Conservation (phyloP, 1,140 invertebrate species). For the Teleopsis dalmanni region DNA sequence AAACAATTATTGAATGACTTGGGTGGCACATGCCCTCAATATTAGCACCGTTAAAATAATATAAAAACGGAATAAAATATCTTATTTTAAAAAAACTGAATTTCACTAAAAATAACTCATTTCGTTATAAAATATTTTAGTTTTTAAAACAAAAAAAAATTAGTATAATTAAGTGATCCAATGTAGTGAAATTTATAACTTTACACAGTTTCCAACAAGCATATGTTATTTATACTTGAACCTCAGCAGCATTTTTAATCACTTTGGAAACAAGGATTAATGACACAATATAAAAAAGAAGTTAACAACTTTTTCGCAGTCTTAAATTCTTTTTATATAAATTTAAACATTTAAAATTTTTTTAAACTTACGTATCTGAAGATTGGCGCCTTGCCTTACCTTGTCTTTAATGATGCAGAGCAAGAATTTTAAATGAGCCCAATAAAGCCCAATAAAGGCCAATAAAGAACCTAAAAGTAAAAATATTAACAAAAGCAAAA, state of each 20-base stretch:
- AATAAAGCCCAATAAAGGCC: constrained; percentile 13
- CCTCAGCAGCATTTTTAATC: too few species aligned
- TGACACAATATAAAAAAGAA: constrained; percentile 10
- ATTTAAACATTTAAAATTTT: constrained; percentile 2
- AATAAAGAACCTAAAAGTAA: not conserved
- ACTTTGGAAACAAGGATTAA: constrained; percentile 12
- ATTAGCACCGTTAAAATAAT: constrained; percentile 1
- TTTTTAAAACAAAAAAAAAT: too few species aligned
- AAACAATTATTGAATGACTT: not conserved
- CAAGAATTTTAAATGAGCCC: constrained; percentile 16
- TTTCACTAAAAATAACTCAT: too few species aligned
- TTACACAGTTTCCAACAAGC: too few species aligned
- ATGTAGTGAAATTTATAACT: too few species aligned
- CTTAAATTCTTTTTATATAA: constrained; percentile 6
- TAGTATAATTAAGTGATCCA: too few species aligned
- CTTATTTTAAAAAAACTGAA: too few species aligned
- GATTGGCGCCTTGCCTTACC: constrained; percentile 2
- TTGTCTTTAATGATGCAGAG: constrained; percentile 12
- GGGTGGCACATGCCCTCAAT: constrained; percentile 1
- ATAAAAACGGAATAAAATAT: not conserved
- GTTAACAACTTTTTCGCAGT: not conserved
- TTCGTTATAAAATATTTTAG: too few species aligned
- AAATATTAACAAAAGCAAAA: not conserved
- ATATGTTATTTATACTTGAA: too few species aligned
- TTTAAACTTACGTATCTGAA: too few species aligned